Percentiles rank a stretch among this genome's conserved stretches.
These are phyloP conservation scores for Mirza zaza DNA, from an alignment of 2,113 vertebrate species.

Conservation along the genomic window DNA sequence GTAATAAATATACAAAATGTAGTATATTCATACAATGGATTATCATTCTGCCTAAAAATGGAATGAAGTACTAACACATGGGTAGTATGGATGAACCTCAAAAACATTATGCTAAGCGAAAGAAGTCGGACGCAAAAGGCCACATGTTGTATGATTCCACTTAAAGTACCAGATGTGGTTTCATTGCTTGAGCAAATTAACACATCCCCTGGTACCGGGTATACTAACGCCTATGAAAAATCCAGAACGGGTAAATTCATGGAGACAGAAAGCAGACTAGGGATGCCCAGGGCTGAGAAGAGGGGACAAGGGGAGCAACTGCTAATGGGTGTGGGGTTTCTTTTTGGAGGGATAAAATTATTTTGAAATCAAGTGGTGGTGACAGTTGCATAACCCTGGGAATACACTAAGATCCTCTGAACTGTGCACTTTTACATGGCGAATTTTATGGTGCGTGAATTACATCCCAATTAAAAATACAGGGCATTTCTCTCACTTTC, in stretches of 20 bases:
- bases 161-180: background rate
- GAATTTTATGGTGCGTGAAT: background rate
- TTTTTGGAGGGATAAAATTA: background rate
- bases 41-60: background rate
- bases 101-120: background rate
- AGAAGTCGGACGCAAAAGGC: background rate
- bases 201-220: too few relatives aligned
- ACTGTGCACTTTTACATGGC: background rate
- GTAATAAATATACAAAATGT: background rate
- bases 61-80: rapidly evolving
- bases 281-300: background rate
- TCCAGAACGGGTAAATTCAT: background rate
- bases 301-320: background rate
- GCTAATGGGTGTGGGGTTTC: background rate
- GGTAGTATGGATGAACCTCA: background rate
- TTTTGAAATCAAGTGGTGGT: background rate
- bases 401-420: background rate
- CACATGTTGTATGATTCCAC: background rate
- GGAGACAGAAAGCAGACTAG: background rate
- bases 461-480: background rate
- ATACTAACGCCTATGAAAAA: background rate
- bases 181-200: background rate
- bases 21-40: rapidly evolving
- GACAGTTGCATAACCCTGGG: background rate
- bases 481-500: too few relatives aligned